Base-by-base conservation (phyloP, 2,888 invertebrate species). In the Campoplex capitator region DNA sequence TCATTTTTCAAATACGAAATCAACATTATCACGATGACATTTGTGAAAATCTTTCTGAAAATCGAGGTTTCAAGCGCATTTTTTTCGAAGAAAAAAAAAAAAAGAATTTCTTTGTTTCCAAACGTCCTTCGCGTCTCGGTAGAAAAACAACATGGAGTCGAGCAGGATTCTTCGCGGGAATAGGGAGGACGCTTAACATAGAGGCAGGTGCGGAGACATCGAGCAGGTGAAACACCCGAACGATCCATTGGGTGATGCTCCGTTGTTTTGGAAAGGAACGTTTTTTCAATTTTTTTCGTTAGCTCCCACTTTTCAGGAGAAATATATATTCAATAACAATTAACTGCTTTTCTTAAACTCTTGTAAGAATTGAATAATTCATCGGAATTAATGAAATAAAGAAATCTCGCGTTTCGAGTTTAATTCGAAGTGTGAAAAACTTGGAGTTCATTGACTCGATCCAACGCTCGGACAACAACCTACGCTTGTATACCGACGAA, bases 151-250 rank as follows among this genome's bases (percentile, higher is more conserved):
- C 28, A 54, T 32, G 54, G 56, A 54, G 35, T 51, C 74, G 56
- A 45, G n/a, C 28, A 74, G 18, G 56, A 54, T 74, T 56, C 38
- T 74, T 56, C 6, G 74, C 9, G 74, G 11, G 18, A 74, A 56
- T 32, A 51, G 54, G 62, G 16, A 62, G 74, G 51, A 84, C 42
- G 35, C 77, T 56, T 35, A 67, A 77, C 65, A 56, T 38, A 23
- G 74, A 54, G 74, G 54, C 74, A 74, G 74, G 74, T 74, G 74
- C 56, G 38, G 38, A 56, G 35, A 11, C 32, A 54, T 38, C 9
- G 54, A 35, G 74, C 74, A 74, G 74, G 74, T 74, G 74, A 74
- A 74, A 56, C 56, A n/a, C 35, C n/a, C n/a, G 73, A 73, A 13
- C 62, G 62, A 51, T 51, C 51, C 18, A 58, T 11, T 58, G 2